Base-by-base conservation (phyloP, 2,888 invertebrate species). In the Furcula furcula region DNA sequence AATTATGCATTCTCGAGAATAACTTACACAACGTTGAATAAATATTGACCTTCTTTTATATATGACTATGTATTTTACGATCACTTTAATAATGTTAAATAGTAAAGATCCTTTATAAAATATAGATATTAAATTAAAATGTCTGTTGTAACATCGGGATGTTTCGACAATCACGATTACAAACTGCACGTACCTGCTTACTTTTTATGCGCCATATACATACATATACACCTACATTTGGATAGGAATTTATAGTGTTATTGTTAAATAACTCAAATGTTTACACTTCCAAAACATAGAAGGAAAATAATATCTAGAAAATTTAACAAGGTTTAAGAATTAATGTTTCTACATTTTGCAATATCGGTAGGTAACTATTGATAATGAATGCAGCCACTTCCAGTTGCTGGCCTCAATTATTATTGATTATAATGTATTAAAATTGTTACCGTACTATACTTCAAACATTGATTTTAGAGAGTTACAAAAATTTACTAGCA, bases 361-460 rank as follows among this genome's bases (percentile, higher is more conserved):
- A 72, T 52, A 55, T 54, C 51, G 45, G 49, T 59, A 55, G 52
- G 56, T 65, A 57, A 54, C 55, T 63, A 60, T 56, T 68, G 57
- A 65, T 72, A 74, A 76, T 76, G 55, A 76, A 78, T 75, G 69
- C 76, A 65, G 58, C 61, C 59, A 70, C 69, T 71, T 71, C 71
- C 63, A 77, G 67, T 73, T 52, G 76, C 60, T 77, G 80, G 63
- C 84, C 82, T 84, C 76, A 82, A 81, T 83, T 70, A 74, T 75
- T 75, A 74, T 67, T 74, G 65, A 78, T 80, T 74, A 66, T 63
- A 50, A 65, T 64, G 65, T 70, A 73, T 76, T 76, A 65, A 67
- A 76, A 73, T 74, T 68, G 42, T 41, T 52, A 49, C 44, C 22
- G 27, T 31, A 31, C 51, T 33, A 26, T 40, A 46, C 44, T 43